Evolutionary conservation across 2,888 invertebrate species (phyloP).

Genomic region (Crocallis elinguaria): DNA sequence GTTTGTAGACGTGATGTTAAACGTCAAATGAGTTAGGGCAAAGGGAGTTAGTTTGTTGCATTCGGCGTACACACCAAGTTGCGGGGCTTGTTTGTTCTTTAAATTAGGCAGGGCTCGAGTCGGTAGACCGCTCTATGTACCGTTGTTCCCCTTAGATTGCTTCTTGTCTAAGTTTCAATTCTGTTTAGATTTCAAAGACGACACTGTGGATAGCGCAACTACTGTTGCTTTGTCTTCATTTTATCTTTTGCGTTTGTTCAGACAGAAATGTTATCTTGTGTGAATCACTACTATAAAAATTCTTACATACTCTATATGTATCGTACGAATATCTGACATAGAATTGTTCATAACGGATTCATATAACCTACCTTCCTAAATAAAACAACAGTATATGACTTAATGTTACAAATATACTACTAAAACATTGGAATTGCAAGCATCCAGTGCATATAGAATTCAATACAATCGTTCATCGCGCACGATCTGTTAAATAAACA

Average conservation of each 20-base stretch:
- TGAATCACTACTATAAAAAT: not conserved
- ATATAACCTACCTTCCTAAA: too few relatives aligned
- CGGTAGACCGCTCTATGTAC: constrained; percentile 55
- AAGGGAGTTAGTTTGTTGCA: constrained; percentile 62
- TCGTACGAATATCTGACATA: too few relatives aligned
- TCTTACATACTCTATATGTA: too few relatives aligned
- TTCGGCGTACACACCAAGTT: constrained; percentile 54
- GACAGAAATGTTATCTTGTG: not conserved
- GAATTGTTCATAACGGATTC: too few relatives aligned
- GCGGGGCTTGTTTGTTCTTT: constrained; percentile 68
- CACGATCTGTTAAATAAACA: constrained; percentile 64
- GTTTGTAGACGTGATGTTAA: constrained; percentile 40
- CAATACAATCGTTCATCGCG: constrained; percentile 53
- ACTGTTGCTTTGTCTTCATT: constrained; percentile 5
- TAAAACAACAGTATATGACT: not conserved
- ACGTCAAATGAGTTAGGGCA: constrained; percentile 59
- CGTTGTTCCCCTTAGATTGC: constrained; percentile 64
- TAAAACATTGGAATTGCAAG: constrained; percentile 36
- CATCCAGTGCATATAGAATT: constrained; percentile 53
- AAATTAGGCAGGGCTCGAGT: constrained; percentile 65
- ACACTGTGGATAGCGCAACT: constrained; percentile 50
- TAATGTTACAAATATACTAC: constrained; percentile 27
- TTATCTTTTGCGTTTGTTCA: not conserved
- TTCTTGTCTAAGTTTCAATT: constrained; percentile 65
- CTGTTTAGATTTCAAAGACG: constrained; percentile 55